A percentile compares a stretch with the other conserved stretches of the same genome.
These are phyloP conservation scores for Brachypalpus laphriformis DNA, from an alignment of 2,888 invertebrate species.

Conservation along the genomic window DNA sequence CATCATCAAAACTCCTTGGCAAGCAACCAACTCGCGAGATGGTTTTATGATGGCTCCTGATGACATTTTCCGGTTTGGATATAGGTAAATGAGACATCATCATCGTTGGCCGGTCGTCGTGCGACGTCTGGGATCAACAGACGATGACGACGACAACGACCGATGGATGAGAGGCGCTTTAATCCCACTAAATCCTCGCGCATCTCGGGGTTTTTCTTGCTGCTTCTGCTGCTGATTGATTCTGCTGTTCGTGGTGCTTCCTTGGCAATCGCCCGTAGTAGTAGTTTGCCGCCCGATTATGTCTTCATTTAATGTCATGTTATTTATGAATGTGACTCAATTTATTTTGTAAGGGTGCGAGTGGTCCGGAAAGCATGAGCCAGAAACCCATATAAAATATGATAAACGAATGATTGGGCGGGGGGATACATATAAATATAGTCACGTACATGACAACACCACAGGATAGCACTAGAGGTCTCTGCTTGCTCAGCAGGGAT, in stretches of 20 bases:
- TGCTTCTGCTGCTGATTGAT: conserved; percentile 64
- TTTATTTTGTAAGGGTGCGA: conserved; percentile 50
- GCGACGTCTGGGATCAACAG: conserved; percentile 31
- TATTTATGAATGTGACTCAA: conserved; percentile 73
- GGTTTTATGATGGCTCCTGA: conserved; percentile 72
- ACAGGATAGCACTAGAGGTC: conserved; percentile 48
- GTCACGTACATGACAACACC: conserved; percentile 31
- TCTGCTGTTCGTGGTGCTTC: conserved; percentile 41
- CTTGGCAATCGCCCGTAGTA: conserved; percentile 42
- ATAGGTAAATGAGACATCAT: conserved; percentile 74
- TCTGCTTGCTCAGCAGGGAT: conserved; percentile 45
- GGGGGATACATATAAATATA: conserved; percentile 3
- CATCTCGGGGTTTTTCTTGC: conserved; percentile 12
- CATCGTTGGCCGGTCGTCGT: conserved; percentile 14
- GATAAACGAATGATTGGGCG: conserved; percentile 56
- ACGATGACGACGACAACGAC: not conserved
- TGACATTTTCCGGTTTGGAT: conserved; percentile 74
- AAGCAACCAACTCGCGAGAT: conserved; percentile 50
- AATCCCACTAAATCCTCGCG: conserved; percentile 63
- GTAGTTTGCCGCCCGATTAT: conserved; percentile 72
- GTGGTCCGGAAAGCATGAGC: conserved; percentile 11
- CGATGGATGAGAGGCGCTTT: conserved; percentile 56
- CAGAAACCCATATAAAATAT: conserved; percentile 65
- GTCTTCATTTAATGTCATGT: conserved; percentile 74
- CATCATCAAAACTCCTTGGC: not conserved